These are phyloP conservation scores for Acestrorhynchus altus DNA, from an alignment of 2,797 vertebrate genomes.

Conservation along the genomic window DNA sequence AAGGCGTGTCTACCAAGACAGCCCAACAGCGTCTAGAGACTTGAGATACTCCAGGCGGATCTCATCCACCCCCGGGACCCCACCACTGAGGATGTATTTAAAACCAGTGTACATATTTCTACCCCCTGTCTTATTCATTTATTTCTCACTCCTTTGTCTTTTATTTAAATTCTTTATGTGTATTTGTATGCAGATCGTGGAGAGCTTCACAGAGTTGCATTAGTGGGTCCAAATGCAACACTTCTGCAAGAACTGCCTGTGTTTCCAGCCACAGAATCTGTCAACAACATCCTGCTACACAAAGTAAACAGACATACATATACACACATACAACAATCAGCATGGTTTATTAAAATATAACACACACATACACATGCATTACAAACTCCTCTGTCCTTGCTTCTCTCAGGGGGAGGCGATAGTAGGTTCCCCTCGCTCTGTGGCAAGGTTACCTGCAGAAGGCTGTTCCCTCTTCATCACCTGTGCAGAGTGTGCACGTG, in stretches of 20 bases:
- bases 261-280: slow-evolving; percentile 79
- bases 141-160: no score
- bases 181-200: slow-evolving; percentile 78
- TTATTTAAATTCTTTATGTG: neutral
- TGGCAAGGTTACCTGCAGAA: slow-evolving; percentile 78
- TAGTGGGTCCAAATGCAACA: slow-evolving; percentile 76
- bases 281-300: slow-evolving; percentile 83
- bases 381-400: neutral
- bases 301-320: slow-evolving; percentile 68
- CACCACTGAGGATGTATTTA: no score
- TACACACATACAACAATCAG: neutral
- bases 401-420: slow-evolving; percentile 76
- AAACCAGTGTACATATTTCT: no score
- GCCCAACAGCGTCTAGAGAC: no score
- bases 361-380: neutral
- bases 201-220: slow-evolving; percentile 85
- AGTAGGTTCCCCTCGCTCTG: slow-evolving; percentile 78
- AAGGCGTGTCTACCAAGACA: no score
- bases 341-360: neutral
- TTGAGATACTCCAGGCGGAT: no score
- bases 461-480: slow-evolving; percentile 77
- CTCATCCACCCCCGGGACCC: no score
- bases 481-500: slow-evolving; percentile 83
- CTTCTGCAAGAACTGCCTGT: slow-evolving; percentile 81
- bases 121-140: no score